Conservation (phyloP, 2,888 invertebrate genomes). For the Melieria omissa region DNA sequence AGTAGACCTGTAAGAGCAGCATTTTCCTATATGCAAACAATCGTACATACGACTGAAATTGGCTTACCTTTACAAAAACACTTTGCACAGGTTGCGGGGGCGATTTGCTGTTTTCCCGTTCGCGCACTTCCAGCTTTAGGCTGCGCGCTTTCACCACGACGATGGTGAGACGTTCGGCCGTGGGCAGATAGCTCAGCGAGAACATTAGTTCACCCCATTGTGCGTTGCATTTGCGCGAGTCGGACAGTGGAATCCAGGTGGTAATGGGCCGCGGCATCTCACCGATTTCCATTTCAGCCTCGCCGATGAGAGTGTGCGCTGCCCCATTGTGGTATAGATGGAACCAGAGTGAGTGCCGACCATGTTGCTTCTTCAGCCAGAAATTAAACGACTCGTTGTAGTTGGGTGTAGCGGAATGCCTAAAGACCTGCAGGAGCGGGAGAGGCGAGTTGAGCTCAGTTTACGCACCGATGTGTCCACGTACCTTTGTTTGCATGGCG, state of each 20-base stretch:
- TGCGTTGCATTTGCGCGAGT: conserved; percentile 76
- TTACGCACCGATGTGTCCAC: conserved; percentile 3
- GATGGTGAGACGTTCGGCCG: conserved; percentile 80
- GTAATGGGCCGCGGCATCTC: conserved; percentile 76
- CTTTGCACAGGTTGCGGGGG: conserved; percentile 69
- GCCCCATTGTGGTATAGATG: conserved; percentile 76
- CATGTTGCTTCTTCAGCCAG: conserved; percentile 71
- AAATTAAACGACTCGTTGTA: conserved; percentile 83
- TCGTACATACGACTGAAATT: background rate
- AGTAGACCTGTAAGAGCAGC: conserved; percentile 72
- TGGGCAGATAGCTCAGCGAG: conserved; percentile 83
- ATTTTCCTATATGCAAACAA: background rate
- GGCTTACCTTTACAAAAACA: conserved; percentile 78
- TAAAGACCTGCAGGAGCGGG: conserved; percentile 68
- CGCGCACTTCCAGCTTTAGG: conserved; percentile 69
- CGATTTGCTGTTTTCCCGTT: background rate
- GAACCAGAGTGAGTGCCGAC: conserved; percentile 73
- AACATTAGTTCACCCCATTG: conserved; percentile 85
- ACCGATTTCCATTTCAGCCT: conserved; percentile 75
- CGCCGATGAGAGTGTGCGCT: conserved; percentile 72
- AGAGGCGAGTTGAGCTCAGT: background rate
- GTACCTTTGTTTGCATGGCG: conserved; percentile 75
- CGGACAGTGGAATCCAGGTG: conserved; percentile 82
- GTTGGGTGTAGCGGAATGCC: conserved; percentile 76
- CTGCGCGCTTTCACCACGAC: conserved; percentile 79